A percentile compares a stretch with the other conserved stretches of the same genome.
Conservation (phyloP, 2,113 vertebrate genomes). For the Carassius carassius region DNA sequence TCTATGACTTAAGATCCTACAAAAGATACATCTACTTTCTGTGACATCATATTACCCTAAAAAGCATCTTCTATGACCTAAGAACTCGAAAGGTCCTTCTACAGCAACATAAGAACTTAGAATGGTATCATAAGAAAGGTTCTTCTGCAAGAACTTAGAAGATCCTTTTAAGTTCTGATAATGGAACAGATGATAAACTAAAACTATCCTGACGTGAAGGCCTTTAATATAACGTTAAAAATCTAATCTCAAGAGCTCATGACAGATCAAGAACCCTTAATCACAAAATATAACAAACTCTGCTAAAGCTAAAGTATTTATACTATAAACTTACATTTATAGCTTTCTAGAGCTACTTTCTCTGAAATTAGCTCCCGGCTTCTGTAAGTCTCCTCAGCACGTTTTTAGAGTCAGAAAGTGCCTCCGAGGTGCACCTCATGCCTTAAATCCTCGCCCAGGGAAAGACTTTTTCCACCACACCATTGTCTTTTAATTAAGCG, state of each 20-base stretch:
- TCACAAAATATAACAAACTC: background rate
- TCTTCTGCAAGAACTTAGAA: background rate
- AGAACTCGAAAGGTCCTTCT: background rate
- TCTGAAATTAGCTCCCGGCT: background rate
- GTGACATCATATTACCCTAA: too few species aligned
- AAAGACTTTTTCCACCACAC: constrained; percentile 35
- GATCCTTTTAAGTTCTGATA: background rate
- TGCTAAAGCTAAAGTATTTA: background rate
- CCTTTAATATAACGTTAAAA: background rate
- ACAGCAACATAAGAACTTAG: too few species aligned
- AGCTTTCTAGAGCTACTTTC: background rate
- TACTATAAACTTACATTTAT: background rate
- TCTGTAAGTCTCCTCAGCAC: background rate
- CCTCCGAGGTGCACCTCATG: background rate
- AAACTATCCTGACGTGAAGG: background rate
- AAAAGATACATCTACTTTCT: too few species aligned
- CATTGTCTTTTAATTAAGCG: constrained; percentile 50
- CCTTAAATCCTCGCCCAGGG: background rate
- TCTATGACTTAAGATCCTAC: too few species aligned
- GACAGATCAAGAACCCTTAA: background rate
- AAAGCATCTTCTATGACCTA: too few species aligned
- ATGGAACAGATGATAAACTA: background rate
- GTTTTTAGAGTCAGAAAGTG: constrained; percentile 23
- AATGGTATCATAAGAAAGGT: background rate
- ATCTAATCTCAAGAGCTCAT: background rate